These are phyloP conservation scores for Blastomussa wellsi DNA, from an alignment of 92 coral and sea anemone genomes.

Conservation along the genomic window DNA sequence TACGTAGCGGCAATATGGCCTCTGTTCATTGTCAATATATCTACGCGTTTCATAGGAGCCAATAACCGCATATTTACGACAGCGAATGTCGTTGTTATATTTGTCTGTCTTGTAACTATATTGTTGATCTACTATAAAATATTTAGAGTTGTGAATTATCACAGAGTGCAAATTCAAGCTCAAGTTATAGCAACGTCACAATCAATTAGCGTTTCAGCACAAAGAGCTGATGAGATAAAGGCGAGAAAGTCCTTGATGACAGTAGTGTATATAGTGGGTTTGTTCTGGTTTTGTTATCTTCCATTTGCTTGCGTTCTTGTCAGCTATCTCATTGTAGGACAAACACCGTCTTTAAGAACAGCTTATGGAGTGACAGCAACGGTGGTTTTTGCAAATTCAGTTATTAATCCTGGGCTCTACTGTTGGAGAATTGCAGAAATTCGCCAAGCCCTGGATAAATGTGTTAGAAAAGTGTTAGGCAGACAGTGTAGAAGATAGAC, in stretches of 20 bases:
- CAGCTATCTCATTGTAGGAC: constrained; percentile 15
- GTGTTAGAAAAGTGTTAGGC: background rate
- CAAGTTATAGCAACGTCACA: constrained; percentile 19
- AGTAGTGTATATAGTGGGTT: constrained; percentile 39
- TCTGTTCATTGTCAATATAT: background rate
- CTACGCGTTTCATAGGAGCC: constrained; percentile 15
- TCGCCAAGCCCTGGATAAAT: constrained; percentile 33
- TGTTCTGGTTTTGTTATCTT: constrained; percentile 31
- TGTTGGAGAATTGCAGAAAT: constrained; percentile 57
- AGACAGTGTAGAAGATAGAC: background rate
- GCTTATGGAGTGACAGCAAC: constrained; percentile 36
- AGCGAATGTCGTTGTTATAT: constrained; percentile 6
- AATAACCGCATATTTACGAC: constrained; percentile 5
- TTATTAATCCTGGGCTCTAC: constrained; percentile 47
- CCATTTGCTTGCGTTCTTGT: constrained; percentile 44
- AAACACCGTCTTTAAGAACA: constrained; percentile 23
- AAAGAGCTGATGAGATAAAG: background rate
- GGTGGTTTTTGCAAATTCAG: constrained; percentile 39
- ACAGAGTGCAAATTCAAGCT: constrained; percentile 27
- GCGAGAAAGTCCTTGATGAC: constrained; percentile 40
- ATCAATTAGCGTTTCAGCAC: background rate
- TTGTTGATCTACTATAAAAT: constrained; percentile 29
- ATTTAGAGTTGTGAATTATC: constrained; percentile 19
- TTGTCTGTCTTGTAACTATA: constrained; percentile 12
- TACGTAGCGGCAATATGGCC: constrained; percentile 2